Conservation (phyloP, 2,113 vertebrate species). For the Falcunculus frontatus region DNA sequence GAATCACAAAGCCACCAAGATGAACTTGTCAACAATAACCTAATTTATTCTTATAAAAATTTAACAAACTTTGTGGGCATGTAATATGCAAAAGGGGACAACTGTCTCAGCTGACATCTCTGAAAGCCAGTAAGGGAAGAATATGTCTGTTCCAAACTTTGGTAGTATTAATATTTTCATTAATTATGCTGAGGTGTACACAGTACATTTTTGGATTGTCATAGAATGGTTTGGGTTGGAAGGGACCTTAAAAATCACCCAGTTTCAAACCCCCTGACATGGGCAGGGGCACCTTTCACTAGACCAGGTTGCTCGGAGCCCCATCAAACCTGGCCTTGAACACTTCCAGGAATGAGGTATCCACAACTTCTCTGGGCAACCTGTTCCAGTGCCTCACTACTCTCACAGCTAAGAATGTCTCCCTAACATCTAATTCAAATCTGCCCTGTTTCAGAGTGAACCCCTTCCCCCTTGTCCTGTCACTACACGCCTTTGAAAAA, state of each 20-base stretch:
- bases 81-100: neutral
- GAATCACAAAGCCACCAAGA: neutral
- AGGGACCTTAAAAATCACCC: neutral
- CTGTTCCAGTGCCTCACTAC: fast-evolving
- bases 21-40: neutral
- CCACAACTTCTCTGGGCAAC: neutral
- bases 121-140: neutral
- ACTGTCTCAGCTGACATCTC: neutral
- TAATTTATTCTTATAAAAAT: neutral
- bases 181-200: neutral
- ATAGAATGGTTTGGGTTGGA: neutral
- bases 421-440: neutral
- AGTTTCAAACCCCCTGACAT: neutral
- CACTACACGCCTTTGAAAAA: neutral
- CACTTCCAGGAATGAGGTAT: neutral
- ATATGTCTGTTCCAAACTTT: neutral
- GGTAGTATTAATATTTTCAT: neutral
- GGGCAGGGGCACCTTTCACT: neutral
- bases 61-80: neutral
- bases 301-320: neutral
- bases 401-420: neutral
- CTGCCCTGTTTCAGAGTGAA: neutral
- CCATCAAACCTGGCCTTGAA: neutral
- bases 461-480: neutral
- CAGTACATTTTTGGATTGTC: neutral